phyloP scores from a whole-genome alignment of 1,140 invertebrate species.

The Oscheius sp. region DNA sequence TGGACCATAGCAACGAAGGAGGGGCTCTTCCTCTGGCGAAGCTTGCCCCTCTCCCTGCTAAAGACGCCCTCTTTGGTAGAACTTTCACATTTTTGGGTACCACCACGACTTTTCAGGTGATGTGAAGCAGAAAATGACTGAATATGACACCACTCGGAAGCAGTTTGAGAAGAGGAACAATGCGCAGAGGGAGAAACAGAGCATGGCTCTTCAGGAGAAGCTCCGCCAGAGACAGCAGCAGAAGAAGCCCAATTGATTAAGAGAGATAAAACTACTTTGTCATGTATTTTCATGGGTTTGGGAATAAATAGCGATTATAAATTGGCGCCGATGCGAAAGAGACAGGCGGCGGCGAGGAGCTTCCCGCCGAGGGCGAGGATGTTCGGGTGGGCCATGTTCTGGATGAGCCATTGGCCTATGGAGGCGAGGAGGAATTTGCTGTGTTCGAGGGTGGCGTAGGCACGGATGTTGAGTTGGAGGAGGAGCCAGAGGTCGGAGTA shows the following conservation, averaged over 20 bases:
- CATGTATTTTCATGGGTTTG: background rate
- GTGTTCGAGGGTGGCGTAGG: constrained; percentile 25
- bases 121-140: constrained; percentile 49
- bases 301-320: background rate
- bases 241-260: constrained; percentile 10
- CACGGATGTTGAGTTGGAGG: background rate
- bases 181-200: constrained; percentile 46
- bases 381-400: constrained; percentile 43
- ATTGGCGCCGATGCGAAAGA: background rate
- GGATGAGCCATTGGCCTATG: constrained; percentile 24
- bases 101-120: constrained; percentile 36
- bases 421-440: constrained; percentile 29
- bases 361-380: constrained; percentile 33
- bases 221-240: constrained; percentile 44
- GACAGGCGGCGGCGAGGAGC: constrained; percentile 3
- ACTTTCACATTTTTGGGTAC: background rate
- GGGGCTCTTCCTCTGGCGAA: constrained; percentile 42
- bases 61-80: constrained; percentile 51
- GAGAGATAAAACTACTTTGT: background rate
- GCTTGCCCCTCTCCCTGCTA: constrained; percentile 49
- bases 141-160: constrained; percentile 47
- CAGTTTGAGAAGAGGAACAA: constrained; percentile 46
- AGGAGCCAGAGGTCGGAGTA: constrained; percentile 38
- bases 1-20: constrained; percentile 49
- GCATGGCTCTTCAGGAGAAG: constrained; percentile 51